phyloP scores from a whole-genome alignment of 1,140 invertebrate species.

The Drosophila saltans region DNA sequence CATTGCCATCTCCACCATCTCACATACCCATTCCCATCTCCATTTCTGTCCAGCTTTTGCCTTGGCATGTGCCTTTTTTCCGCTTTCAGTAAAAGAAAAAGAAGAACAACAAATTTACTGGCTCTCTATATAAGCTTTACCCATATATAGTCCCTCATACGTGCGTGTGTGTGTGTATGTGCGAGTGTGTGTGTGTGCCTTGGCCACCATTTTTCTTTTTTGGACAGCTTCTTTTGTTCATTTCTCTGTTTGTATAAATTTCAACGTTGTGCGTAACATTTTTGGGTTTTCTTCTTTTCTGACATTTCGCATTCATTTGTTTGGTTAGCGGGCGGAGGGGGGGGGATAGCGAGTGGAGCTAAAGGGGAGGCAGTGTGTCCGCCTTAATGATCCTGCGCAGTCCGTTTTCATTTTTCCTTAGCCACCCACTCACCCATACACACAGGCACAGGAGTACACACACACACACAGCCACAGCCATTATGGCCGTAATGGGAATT shows the following conservation, averaged over 20 bases:
- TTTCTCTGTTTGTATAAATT: conserved; percentile 60
- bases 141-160: conserved; percentile 54
- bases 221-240: conserved; percentile 63
- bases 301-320: conserved; percentile 63
- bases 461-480: conserved; percentile 65
- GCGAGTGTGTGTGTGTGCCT: conserved; percentile 31
- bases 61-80: conserved; percentile 66
- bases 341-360: neutral
- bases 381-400: conserved; percentile 79
- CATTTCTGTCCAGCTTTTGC: conserved; percentile 22
- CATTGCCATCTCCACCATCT: neutral
- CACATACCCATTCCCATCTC: neutral
- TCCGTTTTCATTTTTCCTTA: conserved; percentile 77
- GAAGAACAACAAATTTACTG: conserved; percentile 4
- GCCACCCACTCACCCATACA: conserved; percentile 31
- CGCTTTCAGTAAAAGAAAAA: conserved; percentile 28
- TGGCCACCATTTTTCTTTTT: conserved; percentile 58
- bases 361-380: conserved; percentile 34
- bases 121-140: conserved; percentile 60
- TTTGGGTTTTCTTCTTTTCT: conserved; percentile 36
- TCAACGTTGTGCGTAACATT: conserved; percentile 57
- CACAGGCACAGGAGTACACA: conserved; percentile 13
- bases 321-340: conserved; percentile 15
- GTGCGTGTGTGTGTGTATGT: conserved; percentile 37
- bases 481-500: conserved; percentile 80